These are phyloP conservation scores for Nematostella vectensis DNA, from an alignment of 92 coral and sea anemone genomes.

Conservation along the genomic window DNA sequence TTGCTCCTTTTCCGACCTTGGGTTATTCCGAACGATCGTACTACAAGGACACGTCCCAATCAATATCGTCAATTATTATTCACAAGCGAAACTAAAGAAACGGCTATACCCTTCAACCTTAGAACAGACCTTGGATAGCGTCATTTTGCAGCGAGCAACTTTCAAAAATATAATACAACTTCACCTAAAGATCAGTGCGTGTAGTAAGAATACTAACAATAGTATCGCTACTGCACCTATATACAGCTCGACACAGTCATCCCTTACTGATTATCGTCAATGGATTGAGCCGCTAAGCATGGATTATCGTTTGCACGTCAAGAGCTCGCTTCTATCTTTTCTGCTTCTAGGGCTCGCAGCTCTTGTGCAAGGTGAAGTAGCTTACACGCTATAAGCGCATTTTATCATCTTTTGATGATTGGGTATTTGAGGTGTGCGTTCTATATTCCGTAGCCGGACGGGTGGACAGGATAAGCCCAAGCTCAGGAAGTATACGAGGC, in stretches of 20 bases:
- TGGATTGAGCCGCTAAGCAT: neutral
- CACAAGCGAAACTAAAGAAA: neutral
- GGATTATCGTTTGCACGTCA: neutral
- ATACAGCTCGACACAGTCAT: neutral
- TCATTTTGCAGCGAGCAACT: no score
- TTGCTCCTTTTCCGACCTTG: no score
- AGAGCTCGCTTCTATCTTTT: neutral
- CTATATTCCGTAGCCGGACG: constrained; percentile 25
- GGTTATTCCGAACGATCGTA: no score
- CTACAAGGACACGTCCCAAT: no score
- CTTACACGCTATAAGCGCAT: neutral
- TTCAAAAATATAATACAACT: no score
- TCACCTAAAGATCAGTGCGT: no score
- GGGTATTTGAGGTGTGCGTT: neutral
- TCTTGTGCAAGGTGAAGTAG: neutral
- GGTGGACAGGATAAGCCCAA: constrained; percentile 35
- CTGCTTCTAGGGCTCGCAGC: neutral
- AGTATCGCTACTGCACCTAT: no score
- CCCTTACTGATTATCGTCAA: neutral
- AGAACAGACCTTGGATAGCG: no score
- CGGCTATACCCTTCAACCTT: no score
- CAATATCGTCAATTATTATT: neutral
- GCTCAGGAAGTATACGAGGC: constrained; percentile 42
- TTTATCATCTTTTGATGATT: no score
- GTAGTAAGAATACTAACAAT: no score